phyloP scores from a whole-genome alignment of 2,113 vertebrate genomes.

The Calonectris borealis region DNA sequence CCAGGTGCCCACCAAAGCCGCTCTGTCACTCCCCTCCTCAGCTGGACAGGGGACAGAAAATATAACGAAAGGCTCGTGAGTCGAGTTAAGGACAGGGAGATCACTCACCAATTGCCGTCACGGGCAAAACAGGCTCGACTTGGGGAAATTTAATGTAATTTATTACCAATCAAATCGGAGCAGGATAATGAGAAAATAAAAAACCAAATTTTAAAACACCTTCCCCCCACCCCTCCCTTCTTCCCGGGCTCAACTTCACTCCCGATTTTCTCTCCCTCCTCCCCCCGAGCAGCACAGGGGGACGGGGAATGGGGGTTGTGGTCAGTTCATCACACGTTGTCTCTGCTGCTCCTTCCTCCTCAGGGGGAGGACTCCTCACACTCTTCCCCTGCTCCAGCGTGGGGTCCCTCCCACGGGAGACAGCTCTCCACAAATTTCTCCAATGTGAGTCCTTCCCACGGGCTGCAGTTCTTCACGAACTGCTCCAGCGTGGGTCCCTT shows the following conservation, averaged over 20 bases:
- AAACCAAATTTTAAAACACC: not conserved
- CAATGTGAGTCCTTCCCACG: no score
- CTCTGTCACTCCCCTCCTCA: not conserved
- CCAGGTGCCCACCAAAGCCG: not conserved
- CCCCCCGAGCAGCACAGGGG: not conserved
- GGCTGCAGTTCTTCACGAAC: not conserved
- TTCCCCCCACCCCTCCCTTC: not conserved
- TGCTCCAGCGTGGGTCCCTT: not conserved
- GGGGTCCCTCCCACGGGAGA: no score
- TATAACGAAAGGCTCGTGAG: not conserved
- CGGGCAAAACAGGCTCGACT: not conserved
- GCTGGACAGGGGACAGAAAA: not conserved
- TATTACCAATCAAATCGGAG: not conserved
- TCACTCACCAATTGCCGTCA: not conserved
- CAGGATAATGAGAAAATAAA: not conserved
- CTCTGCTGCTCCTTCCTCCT: no score
- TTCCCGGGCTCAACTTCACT: not conserved
- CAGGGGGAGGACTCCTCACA: no score
- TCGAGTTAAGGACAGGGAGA: not conserved
- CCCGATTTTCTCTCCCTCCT: not conserved
- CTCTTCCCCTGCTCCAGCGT: no score
- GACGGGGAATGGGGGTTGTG: rapidly evolving
- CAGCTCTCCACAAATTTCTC: no score
- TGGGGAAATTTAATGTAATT: not conserved
- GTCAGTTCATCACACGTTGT: not conserved